Evolutionary conservation across 2,797 vertebrate species (phyloP), one percentile per base, ranked within the genome.

Genomic region (Catostomus latipinnis): DNA sequence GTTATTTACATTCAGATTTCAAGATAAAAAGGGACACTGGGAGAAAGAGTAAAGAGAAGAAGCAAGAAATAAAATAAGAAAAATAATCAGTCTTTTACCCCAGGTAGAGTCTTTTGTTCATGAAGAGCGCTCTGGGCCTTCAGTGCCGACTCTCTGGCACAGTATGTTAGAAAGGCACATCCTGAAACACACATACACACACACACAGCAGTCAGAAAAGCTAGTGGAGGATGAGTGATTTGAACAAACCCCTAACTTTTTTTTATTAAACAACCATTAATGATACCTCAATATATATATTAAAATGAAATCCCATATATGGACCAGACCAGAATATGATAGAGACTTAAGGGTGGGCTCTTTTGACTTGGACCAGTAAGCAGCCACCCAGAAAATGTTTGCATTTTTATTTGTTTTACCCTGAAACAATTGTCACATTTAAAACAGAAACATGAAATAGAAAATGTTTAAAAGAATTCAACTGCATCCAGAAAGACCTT

Each of bases 111-210:
- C 93, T 95, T 95, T 92, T 95, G 94, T 92, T 94, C 94, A 91
- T 95, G 94, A 86, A 95, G 93, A 89, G 93, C 93, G 87, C 92
- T 94, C 93, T 95, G 94, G 91, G 94, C 94, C 91, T 95, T 95
- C 92, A 95, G 91, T 82, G 94, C 94, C 86, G 93, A 94, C 88
- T 94, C 94, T 93, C 94, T 94, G 91, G 94, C 94, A 93, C 93
- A 95, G 92, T 94, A 95, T 90, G 94, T 94, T 90, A 95, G 93
- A 94, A 95, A 95, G 94, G 94, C 94, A 95, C 94, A 95, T 94
- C 94, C 94, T 94, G 81, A 87, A 80, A 76, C 82, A 90, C 70
- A 90, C 80, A 90, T 53, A 72, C 71, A 80, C 87, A 67, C 65
- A 22, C 34, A 34, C 34, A 34, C 34, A 46, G 34, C 14, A 34